phyloP scores from a whole-genome alignment of 2,888 invertebrate genomes.

The Napeogenes inachia region DNA sequence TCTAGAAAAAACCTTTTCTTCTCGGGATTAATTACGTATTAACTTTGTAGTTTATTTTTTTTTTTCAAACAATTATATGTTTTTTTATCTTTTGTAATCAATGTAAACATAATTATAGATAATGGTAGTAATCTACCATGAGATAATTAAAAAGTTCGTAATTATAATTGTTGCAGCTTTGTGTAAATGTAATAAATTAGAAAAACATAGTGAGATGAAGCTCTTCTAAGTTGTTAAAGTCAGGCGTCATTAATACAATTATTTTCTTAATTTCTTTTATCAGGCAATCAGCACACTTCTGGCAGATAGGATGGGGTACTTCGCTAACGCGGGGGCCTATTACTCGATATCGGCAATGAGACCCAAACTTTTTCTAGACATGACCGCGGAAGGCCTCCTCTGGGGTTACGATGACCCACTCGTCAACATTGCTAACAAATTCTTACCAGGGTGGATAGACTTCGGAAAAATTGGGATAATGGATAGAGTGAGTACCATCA shows the following conservation, averaged over 20 bases:
- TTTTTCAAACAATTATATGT: no score
- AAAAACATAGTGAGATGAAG: no score
- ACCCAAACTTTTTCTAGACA: constrained; percentile 80
- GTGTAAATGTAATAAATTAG: no score
- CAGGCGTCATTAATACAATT: no score
- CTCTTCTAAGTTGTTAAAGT: no score
- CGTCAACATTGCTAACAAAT: constrained; percentile 82
- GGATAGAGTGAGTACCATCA: constrained; percentile 81
- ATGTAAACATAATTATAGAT: no score
- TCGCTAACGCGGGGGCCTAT: constrained; percentile 81
- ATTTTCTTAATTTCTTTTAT: constrained; percentile 12
- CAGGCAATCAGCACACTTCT: constrained; percentile 66
- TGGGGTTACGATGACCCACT: constrained; percentile 91
- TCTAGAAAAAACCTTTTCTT: no score
- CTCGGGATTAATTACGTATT: no score
- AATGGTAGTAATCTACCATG: neutral
- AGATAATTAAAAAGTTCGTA: neutral
- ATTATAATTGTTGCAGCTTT: neutral
- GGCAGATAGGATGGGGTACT: constrained; percentile 59
- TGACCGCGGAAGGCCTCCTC: constrained; percentile 83
- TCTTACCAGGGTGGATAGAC: constrained; percentile 87
- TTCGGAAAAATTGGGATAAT: constrained; percentile 88
- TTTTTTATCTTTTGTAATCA: no score
- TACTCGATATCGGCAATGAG: constrained; percentile 80
- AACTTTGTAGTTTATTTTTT: no score